These are phyloP conservation scores for Ptychoptera contaminata DNA, from an alignment of 2,888 invertebrate genomes.

Conservation along the genomic window DNA sequence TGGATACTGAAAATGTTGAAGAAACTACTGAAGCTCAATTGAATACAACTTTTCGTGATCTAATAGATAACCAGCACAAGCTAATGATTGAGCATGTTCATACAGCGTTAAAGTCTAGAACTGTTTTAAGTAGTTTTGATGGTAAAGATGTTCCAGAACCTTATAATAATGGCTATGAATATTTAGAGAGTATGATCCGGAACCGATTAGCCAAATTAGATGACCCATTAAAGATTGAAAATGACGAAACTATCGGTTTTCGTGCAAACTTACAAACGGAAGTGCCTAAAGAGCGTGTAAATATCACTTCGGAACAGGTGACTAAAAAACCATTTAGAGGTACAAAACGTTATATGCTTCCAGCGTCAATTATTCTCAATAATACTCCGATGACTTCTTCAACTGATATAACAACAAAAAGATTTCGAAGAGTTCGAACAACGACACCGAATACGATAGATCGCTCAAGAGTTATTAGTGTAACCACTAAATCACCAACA, in stretches of 20 bases:
- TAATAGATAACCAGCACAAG: constrained; percentile 2
- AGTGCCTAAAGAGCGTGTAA: neutral
- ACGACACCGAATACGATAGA: neutral
- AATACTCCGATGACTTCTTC: too few relatives aligned
- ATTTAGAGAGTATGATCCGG: neutral
- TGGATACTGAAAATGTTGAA: neutral
- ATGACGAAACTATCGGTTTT: neutral
- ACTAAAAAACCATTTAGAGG: neutral
- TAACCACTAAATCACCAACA: neutral
- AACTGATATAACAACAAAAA: neutral
- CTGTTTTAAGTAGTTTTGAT: too few relatives aligned
- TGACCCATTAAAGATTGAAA: neutral
- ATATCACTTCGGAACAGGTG: neutral
- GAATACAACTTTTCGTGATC: neutral
- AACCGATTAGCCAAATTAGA: neutral
- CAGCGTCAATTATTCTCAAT: neutral
- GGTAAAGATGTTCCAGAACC: neutral
- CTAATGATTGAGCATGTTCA: constrained; percentile 2
- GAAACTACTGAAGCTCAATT: neutral
- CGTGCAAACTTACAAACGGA: neutral
- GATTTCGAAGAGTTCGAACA: neutral
- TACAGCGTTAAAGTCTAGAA: neutral
- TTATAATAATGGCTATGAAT: neutral
- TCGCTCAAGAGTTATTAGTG: neutral
- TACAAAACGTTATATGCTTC: neutral